Conservation (phyloP, 2,888 invertebrate species). For the Tiliacea aurago region DNA sequence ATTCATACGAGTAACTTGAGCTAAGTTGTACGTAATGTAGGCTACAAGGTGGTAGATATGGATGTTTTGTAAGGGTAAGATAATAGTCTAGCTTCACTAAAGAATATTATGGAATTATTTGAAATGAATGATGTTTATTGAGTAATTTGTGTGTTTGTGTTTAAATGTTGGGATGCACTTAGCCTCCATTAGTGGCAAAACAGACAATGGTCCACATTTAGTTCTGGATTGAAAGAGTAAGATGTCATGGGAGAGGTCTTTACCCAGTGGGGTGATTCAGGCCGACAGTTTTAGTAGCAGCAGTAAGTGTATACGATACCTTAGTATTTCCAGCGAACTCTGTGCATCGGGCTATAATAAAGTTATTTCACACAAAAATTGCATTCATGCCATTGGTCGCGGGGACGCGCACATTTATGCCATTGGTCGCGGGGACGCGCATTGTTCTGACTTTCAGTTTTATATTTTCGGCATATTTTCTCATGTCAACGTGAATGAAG, state of each 20-base stretch:
- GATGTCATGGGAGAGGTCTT: not conserved
- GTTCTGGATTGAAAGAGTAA: not conserved
- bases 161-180: not conserved
- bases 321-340: not conserved
- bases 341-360: not conserved
- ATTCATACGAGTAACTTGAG: slow-evolving; percentile 53
- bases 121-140: not conserved
- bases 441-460: not conserved
- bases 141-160: not conserved
- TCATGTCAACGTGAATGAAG: not conserved
- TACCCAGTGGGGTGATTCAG: not conserved
- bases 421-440: not conserved
- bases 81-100: not conserved
- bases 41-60: slow-evolving; percentile 21
- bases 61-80: not conserved
- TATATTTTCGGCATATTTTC: not conserved
- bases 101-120: not conserved
- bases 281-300: not conserved
- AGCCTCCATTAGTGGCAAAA: too few relatives aligned
- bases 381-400: not conserved
- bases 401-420: too few relatives aligned
- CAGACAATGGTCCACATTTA: not conserved
- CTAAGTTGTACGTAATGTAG: slow-evolving; percentile 57
- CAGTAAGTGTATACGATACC: not conserved
- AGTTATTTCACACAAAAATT: not conserved